Base-by-base conservation (phyloP, 1,140 invertebrate species). In the Listronotus oregonensis region DNA sequence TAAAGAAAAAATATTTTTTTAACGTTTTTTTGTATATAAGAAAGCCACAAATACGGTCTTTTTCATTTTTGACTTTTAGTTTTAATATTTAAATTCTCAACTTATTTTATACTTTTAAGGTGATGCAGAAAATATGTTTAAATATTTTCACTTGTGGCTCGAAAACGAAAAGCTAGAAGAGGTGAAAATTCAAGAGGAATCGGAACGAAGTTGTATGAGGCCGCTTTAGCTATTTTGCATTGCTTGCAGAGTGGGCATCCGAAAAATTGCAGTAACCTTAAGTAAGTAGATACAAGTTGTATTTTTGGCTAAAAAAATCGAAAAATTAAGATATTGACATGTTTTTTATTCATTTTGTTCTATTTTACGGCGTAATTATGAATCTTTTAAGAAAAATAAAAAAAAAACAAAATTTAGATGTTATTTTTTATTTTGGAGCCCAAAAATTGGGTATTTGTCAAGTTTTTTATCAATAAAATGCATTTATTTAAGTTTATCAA, bases 141-240 rank as follows among this genome's bases (percentile, higher is more conserved):
- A 71, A 49, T 74, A 73, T 70, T 74, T 74, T 44, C 67, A 72
- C 64, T 43, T 71, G 12, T 74, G 71, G 71, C 49, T 74, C 15
- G 69, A 71, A 56, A 68, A 69, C 47, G 71, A 74, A 57, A 71
- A 64, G 67, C 66, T 10, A 58, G 71, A 18, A 52, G 67, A 27
- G 73, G 73, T 6, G 61, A 64, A n/a, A 72, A 70, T 56, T 68
- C 69, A 0, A 17, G 71, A 31, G 67, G 55, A n/a, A 68, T 74
- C 14, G 73, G 73, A n/a, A 66, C 64, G 3, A 71, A 69, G 55
- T 51, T 74, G n/a, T 73, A 71, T 39, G 73, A 74, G 59, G 69
- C 70, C 37, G 72, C 72, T 32, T 64, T 72, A 56, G 71, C 71
- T 34, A 71, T 74, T 44, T 64, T 74, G 34, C 66, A 71, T 51